These are phyloP conservation scores for Muscidifurax raptorellus DNA, from an alignment of 1,140 invertebrate genomes.

Conservation along the genomic window DNA sequence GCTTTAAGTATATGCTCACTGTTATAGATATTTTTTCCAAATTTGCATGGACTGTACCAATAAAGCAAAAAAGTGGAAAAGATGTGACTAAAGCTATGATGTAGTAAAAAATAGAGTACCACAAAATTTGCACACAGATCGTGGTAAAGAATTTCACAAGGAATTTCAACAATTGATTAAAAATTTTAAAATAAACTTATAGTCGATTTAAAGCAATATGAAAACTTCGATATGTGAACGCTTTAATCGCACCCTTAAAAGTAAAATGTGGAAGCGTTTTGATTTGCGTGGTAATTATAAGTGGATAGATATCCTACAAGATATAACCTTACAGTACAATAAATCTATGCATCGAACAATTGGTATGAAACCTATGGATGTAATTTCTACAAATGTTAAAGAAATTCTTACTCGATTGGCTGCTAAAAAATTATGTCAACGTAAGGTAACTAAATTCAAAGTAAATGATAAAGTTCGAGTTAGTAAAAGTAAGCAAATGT, in stretches of 20 bases:
- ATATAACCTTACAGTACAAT: conserved; percentile 61
- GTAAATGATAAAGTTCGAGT: conserved; percentile 66
- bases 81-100: conserved; percentile 27
- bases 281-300: conserved; percentile 60
- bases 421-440: neutral
- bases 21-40: conserved; percentile 68
- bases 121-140: conserved; percentile 47
- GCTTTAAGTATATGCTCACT: conserved; percentile 67
- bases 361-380: conserved; percentile 58
- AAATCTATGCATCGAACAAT: conserved; percentile 64
- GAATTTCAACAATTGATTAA: conserved; percentile 18
- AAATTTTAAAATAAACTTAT: conserved; percentile 62
- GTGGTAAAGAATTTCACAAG: no score
- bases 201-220: conserved; percentile 63
- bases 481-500: conserved; percentile 67
- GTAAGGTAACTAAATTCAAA: conserved; percentile 53
- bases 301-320: conserved; percentile 4
- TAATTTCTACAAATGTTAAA: conserved; percentile 51
- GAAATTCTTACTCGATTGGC: conserved; percentile 31
- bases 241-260: conserved; percentile 71
- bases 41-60: conserved; percentile 62
- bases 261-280: conserved; percentile 67
- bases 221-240: conserved; percentile 71
- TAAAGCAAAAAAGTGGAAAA: conserved; percentile 63
- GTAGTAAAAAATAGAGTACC: conserved; percentile 11